A percentile compares a stretch with the other conserved stretches of the same genome.
Evolutionary conservation across 2,888 invertebrate genomes (phyloP).

Genomic region (Ophion slaviceki): DNA sequence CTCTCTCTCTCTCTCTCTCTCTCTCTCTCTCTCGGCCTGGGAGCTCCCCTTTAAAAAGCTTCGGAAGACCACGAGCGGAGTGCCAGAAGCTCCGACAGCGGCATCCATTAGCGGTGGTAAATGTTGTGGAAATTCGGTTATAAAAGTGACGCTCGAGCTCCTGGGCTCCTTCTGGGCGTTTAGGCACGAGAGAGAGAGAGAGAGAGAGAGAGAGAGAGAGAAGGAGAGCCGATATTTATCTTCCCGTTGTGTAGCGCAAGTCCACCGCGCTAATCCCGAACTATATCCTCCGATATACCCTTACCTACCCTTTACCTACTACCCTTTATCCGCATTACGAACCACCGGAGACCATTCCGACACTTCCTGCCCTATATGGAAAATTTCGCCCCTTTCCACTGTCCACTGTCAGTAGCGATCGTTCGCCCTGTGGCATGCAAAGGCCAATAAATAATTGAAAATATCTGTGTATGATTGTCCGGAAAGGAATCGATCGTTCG

Average conservation of each 20-base stretch:
- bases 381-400: conserved; percentile 6
- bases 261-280: conserved; percentile 30
- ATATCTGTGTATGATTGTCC: conserved; percentile 55
- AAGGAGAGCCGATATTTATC: conserved; percentile 55
- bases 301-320: conserved; percentile 7
- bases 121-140: conserved; percentile 74
- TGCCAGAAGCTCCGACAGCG: conserved; percentile 55
- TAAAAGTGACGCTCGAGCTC: conserved; percentile 68
- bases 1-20: conserved; percentile 6
- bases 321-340: conserved; percentile 14
- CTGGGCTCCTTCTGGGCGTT: conserved; percentile 25
- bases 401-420: background rate
- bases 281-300: conserved; percentile 35
- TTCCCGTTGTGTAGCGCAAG: conserved; percentile 46
- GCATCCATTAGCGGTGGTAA: conserved; percentile 73
- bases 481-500: conserved; percentile 51
- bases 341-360: background rate
- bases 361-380: background rate
- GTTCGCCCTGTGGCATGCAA: background rate
- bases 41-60: conserved; percentile 61
- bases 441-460: conserved; percentile 57
- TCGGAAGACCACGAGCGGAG: conserved; percentile 46
- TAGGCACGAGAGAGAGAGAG: conserved; percentile 34
- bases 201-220: conserved; percentile 46
- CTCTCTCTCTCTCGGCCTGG: conserved; percentile 20